Evolutionary conservation across 2,888 invertebrate genomes (phyloP), one percentile per base, ranked within the genome.

Genomic region (Cephus sareptanus): DNA sequence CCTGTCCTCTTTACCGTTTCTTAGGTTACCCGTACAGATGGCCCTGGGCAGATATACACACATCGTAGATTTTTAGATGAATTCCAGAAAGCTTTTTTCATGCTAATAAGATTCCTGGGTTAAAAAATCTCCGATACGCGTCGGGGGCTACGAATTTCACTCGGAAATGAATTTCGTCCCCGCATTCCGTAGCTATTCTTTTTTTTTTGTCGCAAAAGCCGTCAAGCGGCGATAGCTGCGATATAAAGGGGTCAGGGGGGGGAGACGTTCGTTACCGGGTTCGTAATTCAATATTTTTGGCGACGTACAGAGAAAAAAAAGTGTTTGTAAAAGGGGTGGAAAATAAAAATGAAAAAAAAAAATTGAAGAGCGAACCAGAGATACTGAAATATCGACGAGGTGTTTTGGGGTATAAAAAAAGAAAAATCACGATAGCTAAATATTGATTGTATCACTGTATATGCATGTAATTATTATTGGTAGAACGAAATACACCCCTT

Each of bases 51-150:
- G 40, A 40, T 40, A 40, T 40, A 15, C 15, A 15, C 4, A 40
- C 15, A 40, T 6, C 6, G 15, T 40, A 37, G 13, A 37, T 40
- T 40, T 40, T 40, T 6, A 1, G 15, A 15, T 40, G 79, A 81
- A 81, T 79, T 77, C 80, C 81, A 79, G 75, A 81, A 81, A 81
- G 79, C 82, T 79, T 81, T 81, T 83, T 82, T 85, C 81, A 82
- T 80, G 82, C 82, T 82, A 85, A 84, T 84, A 85, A 84, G 82
- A 83, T 83, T 83, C 74, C 74, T 77, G 78, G 71, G 71, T 34
- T 74, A 56, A 73, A 73, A 74, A 77, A 74, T 71, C 34, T 34
- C 73, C 73, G 75, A 76, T 75, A 74, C 68, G 23, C 30, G 69
- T 15, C 35, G 35, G 69, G 35, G 69, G 77, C 73, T 31, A 69